Base-by-base conservation (phyloP, 2,797 vertebrate species). In the Sebastes flavidus region DNA sequence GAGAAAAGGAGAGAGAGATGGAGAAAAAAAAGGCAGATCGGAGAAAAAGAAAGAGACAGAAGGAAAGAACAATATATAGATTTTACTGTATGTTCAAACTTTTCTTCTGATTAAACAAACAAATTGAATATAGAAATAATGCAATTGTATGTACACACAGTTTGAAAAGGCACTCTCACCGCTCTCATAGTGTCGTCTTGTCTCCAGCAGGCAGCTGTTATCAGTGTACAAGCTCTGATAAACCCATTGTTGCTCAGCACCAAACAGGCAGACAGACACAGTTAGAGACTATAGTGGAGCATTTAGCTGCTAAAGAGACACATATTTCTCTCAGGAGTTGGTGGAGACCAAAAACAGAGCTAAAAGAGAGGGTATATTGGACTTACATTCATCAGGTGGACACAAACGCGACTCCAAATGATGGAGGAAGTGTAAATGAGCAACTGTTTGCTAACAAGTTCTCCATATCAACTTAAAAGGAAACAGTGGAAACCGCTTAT, bases 1-100 rank as follows among this genome's bases (percentile, higher is more conserved):
- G 38, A 38, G 38, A 38, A 38, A 38, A 38, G 13, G 38, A 38
- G 38, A 38, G 5, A 14, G 0, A 38, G 38, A 34, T 34, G 34
- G 34, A 34, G 34, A 11, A 34, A 34, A 34, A 34, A 34, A 34
- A 34, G 34, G 10, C 34, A 34, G 34, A 34, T 34, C 4, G 34
- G 34, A 34, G 34, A 34, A 34, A 34, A 34, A 34, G 34, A 34
- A 34, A 34, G 32, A 34, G 34, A 34, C 34, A 34, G 34, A 34
- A 34, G 34, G 34, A 34, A 34, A 34, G 10, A 34, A 34, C 34
- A 34, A 34, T 34, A 34, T 34, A 34, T 34, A 34, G 34, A 38
- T 42, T 42, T 0, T 16, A 42, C 38, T 42, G 38, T 42, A 38
- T 0, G 14, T 42, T 32, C 30, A 6, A 0, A 34, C 10, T 11